A percentile compares a stretch with the other conserved stretches of the same genome.
These are phyloP conservation scores for Drosophila teissieri DNA, from an alignment of 1,140 invertebrate genomes.

Conservation along the genomic window DNA sequence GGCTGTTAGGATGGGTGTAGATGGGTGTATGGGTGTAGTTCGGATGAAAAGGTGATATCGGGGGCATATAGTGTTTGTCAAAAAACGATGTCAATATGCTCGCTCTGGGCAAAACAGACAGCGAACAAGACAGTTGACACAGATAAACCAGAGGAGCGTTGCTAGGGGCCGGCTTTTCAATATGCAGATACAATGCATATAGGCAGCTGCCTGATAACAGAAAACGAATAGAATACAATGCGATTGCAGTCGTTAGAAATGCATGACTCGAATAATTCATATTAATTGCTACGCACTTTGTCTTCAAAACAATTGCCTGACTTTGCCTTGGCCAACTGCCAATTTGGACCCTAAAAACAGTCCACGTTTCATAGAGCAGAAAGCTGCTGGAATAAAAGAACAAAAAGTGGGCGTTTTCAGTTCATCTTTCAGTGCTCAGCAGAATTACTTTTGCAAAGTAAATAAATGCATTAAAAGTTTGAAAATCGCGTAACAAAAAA, in stretches of 20 bases:
- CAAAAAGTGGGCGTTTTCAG: slow-evolving; percentile 35
- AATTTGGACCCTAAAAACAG: background rate
- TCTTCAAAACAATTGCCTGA: slow-evolving; percentile 22
- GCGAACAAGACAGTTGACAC: slow-evolving; percentile 56
- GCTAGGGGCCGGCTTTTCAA: slow-evolving; percentile 10
- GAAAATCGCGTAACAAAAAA: slow-evolving; percentile 37
- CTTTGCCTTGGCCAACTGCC: slow-evolving; percentile 18
- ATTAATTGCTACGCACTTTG: slow-evolving; percentile 7
- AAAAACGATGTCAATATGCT: slow-evolving; percentile 77
- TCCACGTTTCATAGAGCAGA: background rate
- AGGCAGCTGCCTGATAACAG: slow-evolving; percentile 40
- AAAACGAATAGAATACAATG: slow-evolving; percentile 4
- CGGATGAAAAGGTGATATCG: slow-evolving; percentile 36
- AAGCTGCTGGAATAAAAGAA: slow-evolving; percentile 14
- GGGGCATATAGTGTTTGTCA: slow-evolving; percentile 57
- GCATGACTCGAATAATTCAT: slow-evolving; percentile 36
- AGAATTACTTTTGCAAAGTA: slow-evolving; percentile 39
- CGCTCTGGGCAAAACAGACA: slow-evolving; percentile 37
- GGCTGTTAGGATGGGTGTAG: slow-evolving; percentile 6
- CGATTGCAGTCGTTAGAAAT: slow-evolving; percentile 25
- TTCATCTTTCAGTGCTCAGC: slow-evolving; percentile 39
- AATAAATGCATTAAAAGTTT: slow-evolving; percentile 54
- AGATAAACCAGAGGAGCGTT: slow-evolving; percentile 49
- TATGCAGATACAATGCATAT: slow-evolving; percentile 49
- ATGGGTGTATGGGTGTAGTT: slow-evolving; percentile 6